These are phyloP conservation scores for Amphipoea oculea DNA, from an alignment of 2,888 invertebrate species.

Conservation along the genomic window DNA sequence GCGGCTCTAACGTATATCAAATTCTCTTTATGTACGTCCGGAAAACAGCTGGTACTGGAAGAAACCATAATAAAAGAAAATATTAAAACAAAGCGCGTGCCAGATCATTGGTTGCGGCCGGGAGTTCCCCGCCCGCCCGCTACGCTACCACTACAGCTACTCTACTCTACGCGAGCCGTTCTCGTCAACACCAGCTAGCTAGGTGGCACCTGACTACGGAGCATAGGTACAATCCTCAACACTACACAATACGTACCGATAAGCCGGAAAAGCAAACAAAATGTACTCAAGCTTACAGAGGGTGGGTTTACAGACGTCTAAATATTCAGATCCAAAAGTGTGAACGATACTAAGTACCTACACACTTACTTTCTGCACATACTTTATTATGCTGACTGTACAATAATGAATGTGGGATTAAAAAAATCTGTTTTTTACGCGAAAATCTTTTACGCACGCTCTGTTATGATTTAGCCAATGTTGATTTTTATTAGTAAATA, in stretches of 20 bases:
- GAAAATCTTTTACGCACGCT: conserved; percentile 30
- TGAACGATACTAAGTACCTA: conserved; percentile 30
- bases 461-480: conserved; percentile 29
- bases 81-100: conserved; percentile 80
- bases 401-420: conserved; percentile 29
- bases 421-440: conserved; percentile 17
- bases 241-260: conserved; percentile 64
- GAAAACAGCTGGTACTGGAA: conserved; percentile 93
- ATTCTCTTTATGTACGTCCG: conserved; percentile 91
- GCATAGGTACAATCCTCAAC: conserved; percentile 44
- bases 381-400: conserved; percentile 50
- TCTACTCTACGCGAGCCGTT: conserved; percentile 57
- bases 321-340: conserved; percentile 42
- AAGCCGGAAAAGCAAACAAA: conserved; percentile 70
- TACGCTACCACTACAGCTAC: conserved; percentile 70
- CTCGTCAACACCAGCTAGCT: conserved; percentile 31
- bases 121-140: conserved; percentile 76
- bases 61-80: conserved; percentile 85
- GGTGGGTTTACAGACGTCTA: conserved; percentile 48
- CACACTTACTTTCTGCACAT: conserved; percentile 34
- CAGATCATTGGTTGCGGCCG: conserved; percentile 69
- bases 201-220: conserved; percentile 47
- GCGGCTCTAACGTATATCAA: conserved; percentile 81
- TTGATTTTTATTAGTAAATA: conserved; percentile 52
- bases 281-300: conserved; percentile 61